phyloP scores from a whole-genome alignment of 2,113 vertebrate genomes.

The Mesembrinibis cayennensis region DNA sequence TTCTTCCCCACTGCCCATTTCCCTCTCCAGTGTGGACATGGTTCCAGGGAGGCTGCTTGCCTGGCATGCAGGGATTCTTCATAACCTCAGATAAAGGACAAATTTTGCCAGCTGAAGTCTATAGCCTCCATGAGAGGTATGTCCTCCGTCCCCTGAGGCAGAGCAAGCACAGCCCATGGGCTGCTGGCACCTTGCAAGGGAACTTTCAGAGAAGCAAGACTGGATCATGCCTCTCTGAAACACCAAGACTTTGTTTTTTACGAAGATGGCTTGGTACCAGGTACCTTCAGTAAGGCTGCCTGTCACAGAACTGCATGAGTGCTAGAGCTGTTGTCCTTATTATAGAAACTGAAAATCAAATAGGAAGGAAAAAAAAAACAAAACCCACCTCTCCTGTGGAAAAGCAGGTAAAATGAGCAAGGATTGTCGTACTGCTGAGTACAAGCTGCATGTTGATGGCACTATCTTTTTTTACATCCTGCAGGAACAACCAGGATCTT shows the following conservation, averaged over 20 bases:
- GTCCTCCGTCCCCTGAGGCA: not conserved
- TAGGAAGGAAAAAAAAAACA: not conserved
- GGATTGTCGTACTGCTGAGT: not conserved
- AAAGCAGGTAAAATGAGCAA: not conserved
- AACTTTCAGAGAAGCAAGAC: not conserved
- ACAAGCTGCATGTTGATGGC: not conserved
- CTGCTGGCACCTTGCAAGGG: not conserved
- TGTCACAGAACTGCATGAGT: not conserved
- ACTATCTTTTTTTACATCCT: not conserved
- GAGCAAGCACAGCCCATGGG: not conserved
- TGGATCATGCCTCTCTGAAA: not conserved
- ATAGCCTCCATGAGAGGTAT: not conserved
- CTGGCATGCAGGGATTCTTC: not conserved
- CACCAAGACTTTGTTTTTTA: not conserved
- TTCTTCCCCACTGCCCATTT: not conserved
- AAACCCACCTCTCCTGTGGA: not conserved
- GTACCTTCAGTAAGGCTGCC: not conserved
- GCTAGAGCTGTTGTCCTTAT: not conserved
- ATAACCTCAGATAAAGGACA: not conserved
- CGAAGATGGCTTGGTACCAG: not conserved
- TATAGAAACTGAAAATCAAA: not conserved
- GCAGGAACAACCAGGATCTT: constrained; percentile 67
- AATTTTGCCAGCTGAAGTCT: not conserved
- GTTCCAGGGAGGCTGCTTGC: not conserved
- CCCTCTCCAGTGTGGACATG: not conserved